Base-by-base conservation (phyloP, 2,797 vertebrate genomes). In the Arrhamphus sclerolepis region DNA sequence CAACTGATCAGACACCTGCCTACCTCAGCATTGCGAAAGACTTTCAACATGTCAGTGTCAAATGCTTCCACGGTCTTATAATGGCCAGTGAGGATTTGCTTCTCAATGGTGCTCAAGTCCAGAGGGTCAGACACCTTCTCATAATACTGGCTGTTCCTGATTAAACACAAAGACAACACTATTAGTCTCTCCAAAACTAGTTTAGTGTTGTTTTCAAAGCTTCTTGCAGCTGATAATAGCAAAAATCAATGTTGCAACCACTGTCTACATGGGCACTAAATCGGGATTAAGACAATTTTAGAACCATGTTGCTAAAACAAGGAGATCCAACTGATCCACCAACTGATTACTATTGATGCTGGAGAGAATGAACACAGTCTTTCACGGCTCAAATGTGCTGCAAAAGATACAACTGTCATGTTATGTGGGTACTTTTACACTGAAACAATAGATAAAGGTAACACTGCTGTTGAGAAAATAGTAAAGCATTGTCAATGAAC, bases 1-100 rank as follows among this genome's bases (percentile, higher is more conserved):
- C 34, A 38, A 13, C 34, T 16, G 34, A 38, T 38, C 34, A 16
- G 31, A 61, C 38, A 56, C 78, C 77, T 83, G 92, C 94, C 89
- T 96, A 97, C 95, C 95, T 98, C 96, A 10, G 96, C 95, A 1
- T 98, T 98, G 65, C 96, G 93, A 83, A 98, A 98, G 64, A 98
- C 96, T 90, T 98, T 98, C 61, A 98, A 94, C 97, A 98, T 98
- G 88, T 98, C 96, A 0, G 95, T 90, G 77, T 98, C 96, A 24
- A 98, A 98, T 21, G 95, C 94, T 80, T 98, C 96, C 40, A 97
- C 96, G 0, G 96, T 98, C 89, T 98, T 97, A 68, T 98, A 98
- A 70, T 96, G 94, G 41, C 97, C 97, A 0, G 93, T 96, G 82
- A 98, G 92, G 85, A 98, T 98, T 80, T 97, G 97, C 83, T 97